Conservation (phyloP, 2,888 invertebrate genomes). For the Sinotaia quadrata region DNA sequence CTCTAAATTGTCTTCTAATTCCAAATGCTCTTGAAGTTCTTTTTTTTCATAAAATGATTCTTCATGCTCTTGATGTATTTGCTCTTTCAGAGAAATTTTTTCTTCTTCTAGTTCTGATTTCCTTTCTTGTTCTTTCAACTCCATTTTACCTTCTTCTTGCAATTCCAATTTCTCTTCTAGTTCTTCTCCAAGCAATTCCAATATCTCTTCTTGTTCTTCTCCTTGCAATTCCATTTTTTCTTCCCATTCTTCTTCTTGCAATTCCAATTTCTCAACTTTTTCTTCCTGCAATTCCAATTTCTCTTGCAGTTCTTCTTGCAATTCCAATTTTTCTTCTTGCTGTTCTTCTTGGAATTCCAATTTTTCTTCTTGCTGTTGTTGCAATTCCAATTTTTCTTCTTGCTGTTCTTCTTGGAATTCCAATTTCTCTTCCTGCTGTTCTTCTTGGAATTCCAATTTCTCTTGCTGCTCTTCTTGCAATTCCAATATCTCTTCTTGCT, state of each 20-base stretch:
- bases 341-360: too few relatives aligned
- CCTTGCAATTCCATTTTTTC: slow-evolving; percentile 1
- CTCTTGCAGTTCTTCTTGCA: too few relatives aligned
- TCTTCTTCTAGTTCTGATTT: too few relatives aligned
- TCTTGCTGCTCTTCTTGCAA: neutral
- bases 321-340: too few relatives aligned
- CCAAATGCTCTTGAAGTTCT: too few relatives aligned
- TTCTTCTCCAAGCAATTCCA: slow-evolving; percentile 1
- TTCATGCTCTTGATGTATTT: too few relatives aligned
- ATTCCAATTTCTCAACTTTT: slow-evolving; percentile 9
- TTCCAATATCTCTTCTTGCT: slow-evolving; percentile 1
- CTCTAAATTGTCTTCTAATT: too few relatives aligned
- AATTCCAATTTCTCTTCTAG: neutral
- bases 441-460: neutral
- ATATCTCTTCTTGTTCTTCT: neutral
- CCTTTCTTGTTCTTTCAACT: neutral
- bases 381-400: too few relatives aligned
- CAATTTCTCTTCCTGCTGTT: neutral
- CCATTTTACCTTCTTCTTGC: neutral
- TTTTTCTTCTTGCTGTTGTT: too few relatives aligned
- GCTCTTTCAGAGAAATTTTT: too few relatives aligned
- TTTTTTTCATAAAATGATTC: too few relatives aligned
- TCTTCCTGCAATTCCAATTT: neutral
- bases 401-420: too few relatives aligned
- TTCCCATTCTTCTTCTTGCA: neutral